A percentile compares a stretch with the other conserved stretches of the same genome.
These are phyloP conservation scores for Drosophila nikananu DNA, from an alignment of 1,140 invertebrate genomes.

Conservation along the genomic window DNA sequence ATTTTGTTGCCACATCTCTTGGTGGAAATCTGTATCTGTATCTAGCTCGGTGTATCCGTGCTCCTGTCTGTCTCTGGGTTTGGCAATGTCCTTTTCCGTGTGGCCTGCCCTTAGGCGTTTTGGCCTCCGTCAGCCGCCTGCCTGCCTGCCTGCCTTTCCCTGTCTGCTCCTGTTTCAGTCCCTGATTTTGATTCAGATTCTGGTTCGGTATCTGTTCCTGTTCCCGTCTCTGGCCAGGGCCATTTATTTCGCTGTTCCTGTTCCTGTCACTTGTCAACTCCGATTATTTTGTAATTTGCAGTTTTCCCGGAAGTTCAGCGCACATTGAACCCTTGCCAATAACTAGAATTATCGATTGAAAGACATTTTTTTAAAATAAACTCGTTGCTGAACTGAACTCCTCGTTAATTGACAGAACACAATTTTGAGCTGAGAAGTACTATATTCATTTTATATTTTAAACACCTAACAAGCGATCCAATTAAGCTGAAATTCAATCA, in stretches of 20 bases:
- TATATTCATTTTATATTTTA: background rate
- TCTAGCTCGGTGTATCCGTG: slow-evolving; percentile 16
- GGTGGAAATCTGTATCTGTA: slow-evolving; percentile 44
- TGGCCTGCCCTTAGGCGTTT: slow-evolving; percentile 32
- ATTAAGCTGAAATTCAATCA: slow-evolving; percentile 24
- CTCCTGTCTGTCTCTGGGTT: background rate
- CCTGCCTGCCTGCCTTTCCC: slow-evolving; percentile 13
- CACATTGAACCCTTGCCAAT: slow-evolving; percentile 27
- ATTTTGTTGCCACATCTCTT: slow-evolving; percentile 56
- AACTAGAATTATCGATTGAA: slow-evolving; percentile 15
- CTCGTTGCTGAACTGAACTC: background rate
- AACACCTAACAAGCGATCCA: background rate
- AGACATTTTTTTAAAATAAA: background rate
- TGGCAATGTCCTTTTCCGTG: slow-evolving; percentile 23
- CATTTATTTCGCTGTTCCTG: slow-evolving; percentile 40
- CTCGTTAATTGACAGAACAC: slow-evolving; percentile 15
- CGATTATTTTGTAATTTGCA: slow-evolving; percentile 47
- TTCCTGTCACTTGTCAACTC: slow-evolving; percentile 45
- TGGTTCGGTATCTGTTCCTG: slow-evolving; percentile 4
- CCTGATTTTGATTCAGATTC: slow-evolving; percentile 25
- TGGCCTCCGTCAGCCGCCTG: slow-evolving; percentile 12
- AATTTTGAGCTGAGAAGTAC: background rate
- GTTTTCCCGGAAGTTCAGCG: slow-evolving; percentile 4
- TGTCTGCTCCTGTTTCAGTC: slow-evolving; percentile 20
- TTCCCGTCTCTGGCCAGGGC: slow-evolving; percentile 18